phyloP scores from a whole-genome alignment of 2,797 vertebrate species.

The Dicrostonyx torquatus region DNA sequence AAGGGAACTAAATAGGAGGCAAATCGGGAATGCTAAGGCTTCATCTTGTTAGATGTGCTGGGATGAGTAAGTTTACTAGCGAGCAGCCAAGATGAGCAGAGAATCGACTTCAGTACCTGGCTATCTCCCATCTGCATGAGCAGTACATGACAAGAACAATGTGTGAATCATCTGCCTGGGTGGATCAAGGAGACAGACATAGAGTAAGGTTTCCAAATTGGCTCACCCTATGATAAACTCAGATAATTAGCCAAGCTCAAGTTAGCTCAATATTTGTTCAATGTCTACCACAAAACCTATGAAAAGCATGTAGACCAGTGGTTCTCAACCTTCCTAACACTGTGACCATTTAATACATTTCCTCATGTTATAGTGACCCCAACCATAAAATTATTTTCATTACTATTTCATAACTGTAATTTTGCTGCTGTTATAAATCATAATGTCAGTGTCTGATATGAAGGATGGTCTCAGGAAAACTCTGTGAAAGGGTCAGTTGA shows the following conservation, averaged over 20 bases:
- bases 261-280: background rate
- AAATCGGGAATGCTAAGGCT: background rate
- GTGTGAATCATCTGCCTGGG: background rate
- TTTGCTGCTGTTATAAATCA: background rate
- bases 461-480: background rate
- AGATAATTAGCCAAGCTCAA: background rate
- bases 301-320: background rate
- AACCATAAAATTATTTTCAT: background rate
- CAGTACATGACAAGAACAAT: background rate
- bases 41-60: too few species aligned
- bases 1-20: background rate
- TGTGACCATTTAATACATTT: background rate
- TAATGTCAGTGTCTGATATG: background rate
- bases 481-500: background rate
- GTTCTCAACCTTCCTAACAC: background rate
- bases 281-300: too few species aligned
- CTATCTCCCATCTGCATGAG: background rate
- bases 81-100: too few species aligned
- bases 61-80: too few species aligned
- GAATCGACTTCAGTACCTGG: background rate
- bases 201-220: too few species aligned
- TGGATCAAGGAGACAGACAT: background rate
- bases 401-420: background rate
- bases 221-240: background rate
- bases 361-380: background rate